Base-by-base conservation (phyloP, 2,888 invertebrate species). In the Ochropleura leucogaster region DNA sequence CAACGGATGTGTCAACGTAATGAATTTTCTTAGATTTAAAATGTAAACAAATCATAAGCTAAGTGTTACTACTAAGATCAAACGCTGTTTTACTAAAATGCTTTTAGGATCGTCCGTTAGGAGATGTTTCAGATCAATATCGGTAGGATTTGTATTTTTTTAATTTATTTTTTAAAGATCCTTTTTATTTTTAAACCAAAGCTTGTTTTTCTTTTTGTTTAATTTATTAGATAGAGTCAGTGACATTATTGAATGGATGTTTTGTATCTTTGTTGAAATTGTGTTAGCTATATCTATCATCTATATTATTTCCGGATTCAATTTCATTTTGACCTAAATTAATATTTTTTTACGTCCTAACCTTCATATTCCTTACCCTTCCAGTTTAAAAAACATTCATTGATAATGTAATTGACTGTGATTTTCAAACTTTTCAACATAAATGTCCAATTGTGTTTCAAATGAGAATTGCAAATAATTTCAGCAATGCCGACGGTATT, bases 101-200 rank as follows among this genome's bases (percentile, higher is more conserved):
- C 85, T 81, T 87, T 64, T 85, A 87, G 82, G 73, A 68, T 77
- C 72, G 62, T 77, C 72, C 77, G 60, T 64, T 79, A 83, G 59
- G 68, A 76, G 62, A 73, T 84, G 77, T 78, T 76, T 72, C 74
- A 72, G 78, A 79, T 74, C 59, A 72, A 73, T 81, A 82, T 82
- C 76, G 73, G 57, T 85, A 87, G 76, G 78, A 79, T 86, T 87
- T 86, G 75, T 88, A 87, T 81, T 87, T 81, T 90, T 91, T 88
- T 89, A 83, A 88, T 89, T 89, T 90, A 85, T 87, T 90, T 86
- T 86, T 80, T 84, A 82, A 84, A 72, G 66, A 80, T 72, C 79
- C 68, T 79, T 89, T 89, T 88, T 91, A 89, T 51, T 59, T 81
- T 90, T 91, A 93, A 89, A 95, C 95, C 95, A 95, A 95, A 95